Percentiles rank a stretch among this genome's conserved stretches.
Conservation (phyloP, 2,888 invertebrate genomes). For the Spisula solida region DNA sequence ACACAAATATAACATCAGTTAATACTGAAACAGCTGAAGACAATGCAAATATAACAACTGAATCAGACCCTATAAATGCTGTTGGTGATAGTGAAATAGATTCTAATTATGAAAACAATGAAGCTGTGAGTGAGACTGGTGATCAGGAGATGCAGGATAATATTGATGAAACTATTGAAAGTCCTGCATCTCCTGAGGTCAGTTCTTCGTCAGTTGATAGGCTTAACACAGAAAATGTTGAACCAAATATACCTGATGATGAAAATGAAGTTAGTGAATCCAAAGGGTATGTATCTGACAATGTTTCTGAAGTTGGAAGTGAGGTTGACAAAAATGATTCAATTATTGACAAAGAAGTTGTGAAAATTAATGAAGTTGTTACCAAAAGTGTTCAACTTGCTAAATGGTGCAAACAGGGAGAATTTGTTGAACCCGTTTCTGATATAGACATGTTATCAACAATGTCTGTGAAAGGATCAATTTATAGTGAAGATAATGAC, state of each 20-base stretch:
- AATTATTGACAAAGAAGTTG: neutral
- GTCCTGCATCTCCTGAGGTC: neutral
- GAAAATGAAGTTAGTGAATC: neutral
- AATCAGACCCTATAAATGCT: conserved; percentile 23
- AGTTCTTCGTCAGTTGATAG: neutral
- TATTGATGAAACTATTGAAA: neutral
- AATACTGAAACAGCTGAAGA: neutral
- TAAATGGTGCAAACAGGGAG: conserved; percentile 10
- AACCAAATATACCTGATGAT: neutral
- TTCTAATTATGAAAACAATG: conserved; percentile 18
- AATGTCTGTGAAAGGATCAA: conserved; percentile 17
- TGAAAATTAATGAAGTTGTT: neutral
- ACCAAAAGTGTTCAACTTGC: conserved; percentile 2
- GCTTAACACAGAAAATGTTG: neutral
- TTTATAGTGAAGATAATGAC: conserved; percentile 29
- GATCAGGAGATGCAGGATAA: neutral
- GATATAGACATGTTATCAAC: conserved; percentile 33
- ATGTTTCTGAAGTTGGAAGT: neutral
- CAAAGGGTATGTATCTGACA: neutral
- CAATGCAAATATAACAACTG: neutral
- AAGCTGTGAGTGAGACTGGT: neutral
- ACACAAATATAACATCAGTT: neutral
- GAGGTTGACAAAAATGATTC: conserved; percentile 24
- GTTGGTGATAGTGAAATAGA: conserved; percentile 41
- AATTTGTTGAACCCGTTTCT: neutral